phyloP scores from a whole-genome alignment of 2,797 vertebrate species.

The Brotula barbata region DNA sequence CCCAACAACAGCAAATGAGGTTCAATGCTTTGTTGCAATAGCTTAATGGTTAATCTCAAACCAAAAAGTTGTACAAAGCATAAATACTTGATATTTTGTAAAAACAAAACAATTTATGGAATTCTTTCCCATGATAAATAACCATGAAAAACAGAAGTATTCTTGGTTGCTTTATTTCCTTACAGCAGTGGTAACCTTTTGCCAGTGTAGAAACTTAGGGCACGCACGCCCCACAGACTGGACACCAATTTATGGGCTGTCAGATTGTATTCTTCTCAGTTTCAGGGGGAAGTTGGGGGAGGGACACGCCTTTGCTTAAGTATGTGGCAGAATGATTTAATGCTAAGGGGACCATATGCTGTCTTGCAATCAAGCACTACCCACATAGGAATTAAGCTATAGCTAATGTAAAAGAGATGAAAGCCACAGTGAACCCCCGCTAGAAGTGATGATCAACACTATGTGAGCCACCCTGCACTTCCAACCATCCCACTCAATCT shows the following conservation, averaged over 20 bases:
- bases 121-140: too few species aligned
- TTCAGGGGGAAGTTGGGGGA: constrained; percentile 41
- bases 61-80: too few species aligned
- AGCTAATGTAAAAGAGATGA: constrained; percentile 73
- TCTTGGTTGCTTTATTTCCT: constrained; percentile 10
- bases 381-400: constrained; percentile 64
- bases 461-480: constrained; percentile 54
- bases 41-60: too few species aligned
- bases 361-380: constrained; percentile 71
- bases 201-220: constrained; percentile 15
- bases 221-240: constrained; percentile 12
- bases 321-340: constrained; percentile 66
- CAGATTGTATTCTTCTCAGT: constrained; percentile 45
- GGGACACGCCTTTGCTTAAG: constrained; percentile 58
- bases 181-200: constrained; percentile 6
- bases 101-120: too few species aligned
- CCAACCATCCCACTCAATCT: constrained; percentile 67
- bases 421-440: constrained; percentile 60
- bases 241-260: constrained; percentile 39
- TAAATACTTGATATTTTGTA: too few species aligned
- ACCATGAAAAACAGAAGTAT: too few species aligned
- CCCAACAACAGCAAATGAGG: too few species aligned
- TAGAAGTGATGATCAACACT: constrained; percentile 62
- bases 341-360: constrained; percentile 72
- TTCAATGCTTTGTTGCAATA: too few species aligned